Evolutionary conservation across 2,113 vertebrate species (phyloP).

Genomic region (Eudyptes chrysolophus): DNA sequence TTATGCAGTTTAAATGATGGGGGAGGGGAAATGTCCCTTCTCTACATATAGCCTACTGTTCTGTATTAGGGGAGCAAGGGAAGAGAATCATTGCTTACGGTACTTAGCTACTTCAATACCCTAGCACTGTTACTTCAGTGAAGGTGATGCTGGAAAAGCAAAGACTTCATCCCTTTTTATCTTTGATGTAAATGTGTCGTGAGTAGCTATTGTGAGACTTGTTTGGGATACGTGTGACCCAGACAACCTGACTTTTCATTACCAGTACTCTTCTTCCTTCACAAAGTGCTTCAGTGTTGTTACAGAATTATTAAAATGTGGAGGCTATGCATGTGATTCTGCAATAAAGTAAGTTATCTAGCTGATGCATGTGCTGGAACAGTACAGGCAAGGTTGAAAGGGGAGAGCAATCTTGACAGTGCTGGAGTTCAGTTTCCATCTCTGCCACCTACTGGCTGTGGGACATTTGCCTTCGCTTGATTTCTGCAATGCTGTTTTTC

Average conservation of each 20-base stretch:
- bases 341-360: background rate
- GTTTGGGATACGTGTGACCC: background rate
- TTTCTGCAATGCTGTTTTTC: background rate
- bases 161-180: background rate
- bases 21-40: slow-evolving; percentile 74
- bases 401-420: background rate
- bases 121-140: background rate
- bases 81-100: background rate
- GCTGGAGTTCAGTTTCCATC: background rate
- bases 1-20: slow-evolving; percentile 83
- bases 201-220: background rate
- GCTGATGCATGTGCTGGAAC: background rate
- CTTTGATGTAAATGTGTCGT: background rate
- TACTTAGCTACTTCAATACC: background rate
- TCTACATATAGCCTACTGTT: background rate
- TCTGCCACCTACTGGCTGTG: background rate
- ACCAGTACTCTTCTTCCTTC: background rate
- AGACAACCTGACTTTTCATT: background rate
- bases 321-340: background rate
- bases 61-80: background rate
- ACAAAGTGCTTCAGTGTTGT: background rate
- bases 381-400: background rate
- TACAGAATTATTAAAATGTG: background rate
- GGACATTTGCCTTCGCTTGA: background rate
- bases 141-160: background rate